Evolutionary conservation across 2,113 vertebrate genomes (phyloP).

Genomic region (Leucopsar rothschildi): DNA sequence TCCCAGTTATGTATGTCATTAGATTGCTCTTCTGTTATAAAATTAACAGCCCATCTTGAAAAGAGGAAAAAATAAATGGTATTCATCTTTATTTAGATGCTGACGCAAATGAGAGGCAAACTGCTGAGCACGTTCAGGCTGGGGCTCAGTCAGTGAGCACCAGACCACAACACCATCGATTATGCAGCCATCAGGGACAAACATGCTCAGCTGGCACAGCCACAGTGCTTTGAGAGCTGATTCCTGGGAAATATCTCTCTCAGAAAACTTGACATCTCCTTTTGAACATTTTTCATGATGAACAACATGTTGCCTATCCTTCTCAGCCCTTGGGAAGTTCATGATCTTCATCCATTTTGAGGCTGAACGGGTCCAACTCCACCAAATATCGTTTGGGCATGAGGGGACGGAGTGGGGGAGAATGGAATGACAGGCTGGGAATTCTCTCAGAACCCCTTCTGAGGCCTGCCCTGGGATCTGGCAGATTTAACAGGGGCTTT

Average conservation of each 20-base stretch:
- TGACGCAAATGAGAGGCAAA: slow-evolving; percentile 34
- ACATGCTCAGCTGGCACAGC: background rate
- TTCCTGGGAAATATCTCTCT: background rate
- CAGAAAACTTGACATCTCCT: background rate
- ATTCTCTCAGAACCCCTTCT: background rate
- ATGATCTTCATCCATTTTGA: background rate
- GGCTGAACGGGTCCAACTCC: background rate
- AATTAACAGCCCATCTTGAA: slow-evolving; percentile 35
- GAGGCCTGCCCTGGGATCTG: background rate
- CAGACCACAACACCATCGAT: background rate
- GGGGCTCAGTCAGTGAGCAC: background rate
- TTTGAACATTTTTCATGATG: background rate
- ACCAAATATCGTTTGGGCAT: accelerated
- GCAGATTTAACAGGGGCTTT: background rate
- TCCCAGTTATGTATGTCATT: slow-evolving; percentile 23
- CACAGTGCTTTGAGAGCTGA: background rate
- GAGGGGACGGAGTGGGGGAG: too few relatives aligned
- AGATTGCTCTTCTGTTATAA: background rate
- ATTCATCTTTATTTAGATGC: slow-evolving; percentile 21
- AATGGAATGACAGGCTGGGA: background rate
- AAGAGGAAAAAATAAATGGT: background rate
- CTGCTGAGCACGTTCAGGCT: background rate
- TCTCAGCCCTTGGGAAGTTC: background rate
- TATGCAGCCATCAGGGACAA: background rate
- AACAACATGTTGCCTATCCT: background rate